These are phyloP conservation scores for Caenorhabditis sp. DNA, from an alignment of 2,888 invertebrate genomes.

Conservation along the genomic window DNA sequence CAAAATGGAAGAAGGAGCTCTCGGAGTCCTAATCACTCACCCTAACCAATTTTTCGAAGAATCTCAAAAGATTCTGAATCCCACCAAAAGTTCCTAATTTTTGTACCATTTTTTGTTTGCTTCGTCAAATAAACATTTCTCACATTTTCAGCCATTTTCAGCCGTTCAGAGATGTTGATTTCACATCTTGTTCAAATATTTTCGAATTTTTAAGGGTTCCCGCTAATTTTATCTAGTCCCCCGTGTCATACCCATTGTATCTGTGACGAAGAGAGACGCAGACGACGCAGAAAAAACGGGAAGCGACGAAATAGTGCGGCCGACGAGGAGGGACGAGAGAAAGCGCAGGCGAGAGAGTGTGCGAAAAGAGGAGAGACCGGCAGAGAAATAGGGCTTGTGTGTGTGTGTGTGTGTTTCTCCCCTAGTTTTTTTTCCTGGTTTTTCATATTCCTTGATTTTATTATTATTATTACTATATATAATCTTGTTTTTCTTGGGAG, in stretches of 20 bases:
- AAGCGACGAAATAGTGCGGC: neutral
- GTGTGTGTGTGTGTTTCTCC: too few relatives aligned
- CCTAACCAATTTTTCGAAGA: conserved; percentile 69
- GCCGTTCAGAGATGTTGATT: too few relatives aligned
- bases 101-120: neutral
- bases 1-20: conserved; percentile 57
- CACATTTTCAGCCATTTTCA: too few relatives aligned
- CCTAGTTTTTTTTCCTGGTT: neutral
- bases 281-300: too few relatives aligned
- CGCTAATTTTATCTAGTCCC: too few relatives aligned
- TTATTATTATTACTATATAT: neutral
- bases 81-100: neutral
- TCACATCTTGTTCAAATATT: too few relatives aligned
- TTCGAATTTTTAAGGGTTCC: too few relatives aligned
- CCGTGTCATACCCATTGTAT: too few relatives aligned
- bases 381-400: neutral
- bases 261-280: neutral
- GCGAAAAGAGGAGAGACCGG: neutral
- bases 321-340: too few relatives aligned
- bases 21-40: conserved; percentile 67
- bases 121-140: neutral
- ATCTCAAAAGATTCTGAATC: conserved; percentile 50
- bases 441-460: neutral
- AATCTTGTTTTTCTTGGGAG: neutral
- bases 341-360: neutral